A percentile compares a stretch with the other conserved stretches of the same genome.
These are phyloP conservation scores for Drosophila algonquin DNA, from an alignment of 2,888 invertebrate genomes.

Conservation along the genomic window DNA sequence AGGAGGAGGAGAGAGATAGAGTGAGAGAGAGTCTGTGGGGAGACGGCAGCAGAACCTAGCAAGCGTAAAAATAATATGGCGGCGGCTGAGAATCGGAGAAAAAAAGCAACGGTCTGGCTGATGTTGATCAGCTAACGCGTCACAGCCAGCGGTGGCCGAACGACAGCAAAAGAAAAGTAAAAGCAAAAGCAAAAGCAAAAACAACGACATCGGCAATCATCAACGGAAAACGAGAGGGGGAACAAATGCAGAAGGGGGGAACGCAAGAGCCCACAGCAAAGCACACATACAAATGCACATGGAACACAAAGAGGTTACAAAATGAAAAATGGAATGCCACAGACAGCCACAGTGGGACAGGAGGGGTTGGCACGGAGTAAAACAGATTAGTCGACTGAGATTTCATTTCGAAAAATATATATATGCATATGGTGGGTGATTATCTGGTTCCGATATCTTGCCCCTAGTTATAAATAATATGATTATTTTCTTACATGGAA, in stretches of 20 bases:
- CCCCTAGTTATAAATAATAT: too few relatives aligned
- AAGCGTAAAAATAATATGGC: slow-evolving; percentile 73
- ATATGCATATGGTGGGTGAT: not conserved
- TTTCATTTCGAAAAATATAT: not conserved
- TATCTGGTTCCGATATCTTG: too few relatives aligned
- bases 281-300: slow-evolving; percentile 41
- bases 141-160: not conserved
- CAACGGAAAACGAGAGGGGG: slow-evolving; percentile 43
- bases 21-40: slow-evolving; percentile 1
- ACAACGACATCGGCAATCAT: slow-evolving; percentile 52
- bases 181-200: slow-evolving; percentile 41
- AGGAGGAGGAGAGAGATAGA: not conserved
- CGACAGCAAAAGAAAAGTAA: slow-evolving; percentile 22
- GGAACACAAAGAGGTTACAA: slow-evolving; percentile 51
- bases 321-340: slow-evolving; percentile 74
- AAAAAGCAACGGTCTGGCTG: slow-evolving; percentile 16
- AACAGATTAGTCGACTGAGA: not conserved
- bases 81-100: slow-evolving; percentile 42
- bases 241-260: slow-evolving; percentile 21
- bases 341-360: slow-evolving; percentile 59
- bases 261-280: slow-evolving; percentile 61
- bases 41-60: slow-evolving; percentile 55
- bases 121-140: slow-evolving; percentile 22
- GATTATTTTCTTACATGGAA: too few relatives aligned
- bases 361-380: not conserved